phyloP scores from a whole-genome alignment of 2,113 vertebrate species.

The Triplophysa tibetana region DNA sequence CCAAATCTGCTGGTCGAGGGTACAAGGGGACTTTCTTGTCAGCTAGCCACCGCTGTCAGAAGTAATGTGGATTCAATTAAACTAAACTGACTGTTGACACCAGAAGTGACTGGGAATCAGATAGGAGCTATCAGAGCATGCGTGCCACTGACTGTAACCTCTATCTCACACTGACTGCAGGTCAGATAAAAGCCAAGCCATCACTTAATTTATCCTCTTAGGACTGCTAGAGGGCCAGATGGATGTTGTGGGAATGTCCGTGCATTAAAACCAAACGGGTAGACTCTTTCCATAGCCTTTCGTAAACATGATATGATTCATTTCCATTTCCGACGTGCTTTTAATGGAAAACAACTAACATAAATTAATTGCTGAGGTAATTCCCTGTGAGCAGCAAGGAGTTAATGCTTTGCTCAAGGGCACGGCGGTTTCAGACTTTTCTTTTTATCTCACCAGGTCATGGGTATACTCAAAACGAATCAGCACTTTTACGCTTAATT shows the following conservation, averaged over 20 bases:
- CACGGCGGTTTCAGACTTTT: neutral
- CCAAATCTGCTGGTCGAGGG: neutral
- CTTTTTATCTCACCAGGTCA: neutral
- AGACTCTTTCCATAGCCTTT: neutral
- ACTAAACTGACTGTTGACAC: conserved; percentile 23
- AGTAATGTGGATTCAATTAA: conserved; percentile 35
- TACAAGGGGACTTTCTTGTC: neutral
- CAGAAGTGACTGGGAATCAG: conserved; percentile 32
- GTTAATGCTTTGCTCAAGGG: conserved; percentile 10
- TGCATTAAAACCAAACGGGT: conserved; percentile 33
- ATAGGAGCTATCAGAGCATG: conserved; percentile 14
- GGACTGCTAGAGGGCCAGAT: conserved; percentile 31
- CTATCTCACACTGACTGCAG: conserved; percentile 26
- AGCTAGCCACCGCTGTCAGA: neutral
- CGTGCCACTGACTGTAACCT: conserved; percentile 19
- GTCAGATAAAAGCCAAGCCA: conserved; percentile 42
- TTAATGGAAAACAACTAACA: conserved; percentile 12
- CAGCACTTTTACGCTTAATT: neutral
- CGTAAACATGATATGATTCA: conserved; percentile 14
- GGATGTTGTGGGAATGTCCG: conserved; percentile 29
- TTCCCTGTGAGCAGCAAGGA: conserved; percentile 1
- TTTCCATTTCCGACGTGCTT: conserved; percentile 12
- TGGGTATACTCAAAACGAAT: neutral
- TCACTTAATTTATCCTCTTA: conserved; percentile 40
- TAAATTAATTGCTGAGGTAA: neutral